Evolutionary conservation across 1,140 invertebrate species (phyloP), one percentile per base, ranked within the genome.

Genomic region (Triops cancriformis): DNA sequence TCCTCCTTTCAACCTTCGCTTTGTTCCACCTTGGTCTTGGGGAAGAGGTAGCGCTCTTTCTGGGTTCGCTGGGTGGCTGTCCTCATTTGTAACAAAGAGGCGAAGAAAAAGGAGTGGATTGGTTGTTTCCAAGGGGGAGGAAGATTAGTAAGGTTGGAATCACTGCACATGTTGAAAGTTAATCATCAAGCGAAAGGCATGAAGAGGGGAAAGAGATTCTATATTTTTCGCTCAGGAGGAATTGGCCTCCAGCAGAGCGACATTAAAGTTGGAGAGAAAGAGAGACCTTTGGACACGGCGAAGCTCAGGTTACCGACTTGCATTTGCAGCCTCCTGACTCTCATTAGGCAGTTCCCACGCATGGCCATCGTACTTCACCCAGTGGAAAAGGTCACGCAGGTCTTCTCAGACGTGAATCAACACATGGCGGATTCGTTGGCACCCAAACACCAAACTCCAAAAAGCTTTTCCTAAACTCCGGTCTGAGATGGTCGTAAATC

Each of bases 281-380:
- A 64, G 14, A 64, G 51, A 64, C 51, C 51, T 64, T 64, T 64
- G 51, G 51, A 64, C 51, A 64, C 51, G 51, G 51, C 10, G 51
- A 64, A 64, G 51, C 51, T 64, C 51, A 64, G 51, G 51, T 64
- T 64, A 64, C 51, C 51, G 23, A 64, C 51, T 64, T 64, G 51
- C 51, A 64, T 64, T 64, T 64, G 51, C 51, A 64, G 51, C 51
- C 51, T 64, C 51, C 51, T 64, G 51, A 64, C 51, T 64, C 51
- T 64, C 51, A 64, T 64, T 64, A 64, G 51, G 14, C 51, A 64
- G 51, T 64, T 64, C 51, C 51, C 51, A 64, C 51, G 51, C 51
- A 64, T n/a, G 51, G 51, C 51, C 51, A 64, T 64, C 51, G 10
- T 23, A 64, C 51, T 64, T 64, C 51, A 64, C 51, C 14, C 51